Base-by-base conservation (phyloP, 2,113 vertebrate genomes). In the Lophotis ruficrista region DNA sequence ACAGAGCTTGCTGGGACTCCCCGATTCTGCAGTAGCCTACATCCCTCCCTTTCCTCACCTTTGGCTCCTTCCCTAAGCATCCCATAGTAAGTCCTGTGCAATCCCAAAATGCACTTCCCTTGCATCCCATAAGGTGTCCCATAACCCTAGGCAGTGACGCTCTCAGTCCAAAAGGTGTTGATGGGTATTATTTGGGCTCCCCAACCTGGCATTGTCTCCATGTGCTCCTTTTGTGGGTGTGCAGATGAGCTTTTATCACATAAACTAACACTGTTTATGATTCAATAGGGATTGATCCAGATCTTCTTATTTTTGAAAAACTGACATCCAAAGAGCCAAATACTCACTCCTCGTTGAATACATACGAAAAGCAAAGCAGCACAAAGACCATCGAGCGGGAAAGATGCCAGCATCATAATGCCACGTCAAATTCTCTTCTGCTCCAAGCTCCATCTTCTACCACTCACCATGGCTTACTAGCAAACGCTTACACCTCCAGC, bases 281-380 rank as follows among this genome's bases (percentile, higher is more conserved):
- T 77, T 97, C 95, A 50, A 72, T 81, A 99, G 99, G 99, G 69
- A 96, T 98, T 83, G 99, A 99, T 98, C 99, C 99, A 37, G 99
- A 99, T 93, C 97, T 99, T 95, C 97, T 99, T 86, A 97, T 99
- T 96, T 99, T 99, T 97, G 98, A 98, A 86, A 99, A 99, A 73
- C 83, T 97, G 93, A 97, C 97, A 87, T 96, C 96, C 21, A 72
- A 91, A 23, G 90, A 97, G 19, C 95, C 98, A 69, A 98, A 98
- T 23, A 96, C 97, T 18, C 98, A 96, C 3, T 97, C 98, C 75
- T 97, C 98, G 24, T 97, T 86, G 2, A 97, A 97, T 60, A 96
- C 97, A 56, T 56, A 97, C 21, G 97, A 98, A 47, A 97, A 95
- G 50, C 95, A 97, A 79, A 98, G 98, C 35, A 95, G 89, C 79